phyloP scores from a whole-genome alignment of 2,113 vertebrate genomes.

The Sapajus apella region DNA sequence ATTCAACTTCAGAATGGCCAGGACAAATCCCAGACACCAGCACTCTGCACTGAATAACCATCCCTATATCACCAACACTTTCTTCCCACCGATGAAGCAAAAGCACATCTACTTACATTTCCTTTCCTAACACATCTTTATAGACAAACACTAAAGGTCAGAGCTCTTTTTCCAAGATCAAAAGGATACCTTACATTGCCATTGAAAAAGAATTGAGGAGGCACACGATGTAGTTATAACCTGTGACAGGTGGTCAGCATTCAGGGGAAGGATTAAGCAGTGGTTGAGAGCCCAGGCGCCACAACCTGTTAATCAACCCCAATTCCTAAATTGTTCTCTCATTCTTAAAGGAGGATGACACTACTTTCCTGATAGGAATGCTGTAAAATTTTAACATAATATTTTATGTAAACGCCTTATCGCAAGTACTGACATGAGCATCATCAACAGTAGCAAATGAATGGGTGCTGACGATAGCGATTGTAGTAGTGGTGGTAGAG shows the following conservation, averaged over 20 bases:
- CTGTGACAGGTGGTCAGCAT: neutral
- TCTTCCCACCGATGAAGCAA: neutral
- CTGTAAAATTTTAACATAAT: neutral
- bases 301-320: neutral
- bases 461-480: too few relatives aligned
- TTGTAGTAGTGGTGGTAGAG: neutral
- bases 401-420: neutral
- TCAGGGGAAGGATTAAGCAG: neutral
- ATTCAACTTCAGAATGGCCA: neutral
- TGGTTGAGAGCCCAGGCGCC: neutral
- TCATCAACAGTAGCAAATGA: neutral
- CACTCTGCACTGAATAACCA: neutral
- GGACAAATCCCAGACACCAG: neutral
- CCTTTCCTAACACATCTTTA: neutral
- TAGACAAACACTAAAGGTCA: neutral
- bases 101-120: neutral
- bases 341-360: neutral
- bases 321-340: neutral
- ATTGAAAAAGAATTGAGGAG: neutral
- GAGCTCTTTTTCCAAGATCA: neutral
- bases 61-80: neutral
- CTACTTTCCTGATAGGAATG: neutral
- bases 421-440: too few relatives aligned
- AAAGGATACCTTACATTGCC: neutral
- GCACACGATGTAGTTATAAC: rapidly evolving